Conservation (phyloP, 2,888 invertebrate species). For the Meandrusa payeni region DNA sequence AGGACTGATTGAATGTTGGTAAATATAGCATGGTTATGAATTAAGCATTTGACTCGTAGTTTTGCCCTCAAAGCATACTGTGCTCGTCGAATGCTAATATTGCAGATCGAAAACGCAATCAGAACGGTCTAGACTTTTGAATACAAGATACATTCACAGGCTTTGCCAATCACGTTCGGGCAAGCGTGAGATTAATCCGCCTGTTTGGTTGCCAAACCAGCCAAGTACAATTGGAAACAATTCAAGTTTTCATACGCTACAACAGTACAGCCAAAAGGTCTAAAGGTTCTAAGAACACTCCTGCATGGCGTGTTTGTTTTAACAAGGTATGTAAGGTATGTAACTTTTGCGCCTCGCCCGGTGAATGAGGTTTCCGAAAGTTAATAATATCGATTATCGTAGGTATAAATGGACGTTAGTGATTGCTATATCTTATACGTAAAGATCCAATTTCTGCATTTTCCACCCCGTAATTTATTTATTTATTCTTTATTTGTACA, state of each 20-base stretch:
- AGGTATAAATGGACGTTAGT: too few species aligned
- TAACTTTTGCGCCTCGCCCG: too few species aligned
- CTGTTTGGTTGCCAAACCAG: conserved; percentile 40
- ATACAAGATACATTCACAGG: conserved; percentile 24
- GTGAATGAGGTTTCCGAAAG: too few species aligned
- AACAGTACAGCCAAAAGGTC: conserved; percentile 16
- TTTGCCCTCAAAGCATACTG: conserved; percentile 11
- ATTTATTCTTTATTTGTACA: too few species aligned
- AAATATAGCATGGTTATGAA: too few species aligned
- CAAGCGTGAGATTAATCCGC: conserved; percentile 40
- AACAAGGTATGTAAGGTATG: too few species aligned
- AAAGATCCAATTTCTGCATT: too few species aligned
- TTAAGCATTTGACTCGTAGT: not conserved
- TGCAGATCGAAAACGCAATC: conserved; percentile 21
- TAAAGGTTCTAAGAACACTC: conserved; percentile 1
- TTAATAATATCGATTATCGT: too few species aligned
- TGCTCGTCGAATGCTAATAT: conserved; percentile 20
- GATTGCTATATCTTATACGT: too few species aligned
- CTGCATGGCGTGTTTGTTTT: too few species aligned
- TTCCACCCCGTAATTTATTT: too few species aligned
- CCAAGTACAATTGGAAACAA: conserved; percentile 37
- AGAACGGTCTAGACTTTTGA: conserved; percentile 20
- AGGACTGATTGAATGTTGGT: too few species aligned
- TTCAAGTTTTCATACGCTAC: conserved; percentile 34
- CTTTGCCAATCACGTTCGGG: conserved; percentile 34